These are phyloP conservation scores for Macropus fuliginosus DNA, from an alignment of 2,797 vertebrate species.

Conservation along the genomic window DNA sequence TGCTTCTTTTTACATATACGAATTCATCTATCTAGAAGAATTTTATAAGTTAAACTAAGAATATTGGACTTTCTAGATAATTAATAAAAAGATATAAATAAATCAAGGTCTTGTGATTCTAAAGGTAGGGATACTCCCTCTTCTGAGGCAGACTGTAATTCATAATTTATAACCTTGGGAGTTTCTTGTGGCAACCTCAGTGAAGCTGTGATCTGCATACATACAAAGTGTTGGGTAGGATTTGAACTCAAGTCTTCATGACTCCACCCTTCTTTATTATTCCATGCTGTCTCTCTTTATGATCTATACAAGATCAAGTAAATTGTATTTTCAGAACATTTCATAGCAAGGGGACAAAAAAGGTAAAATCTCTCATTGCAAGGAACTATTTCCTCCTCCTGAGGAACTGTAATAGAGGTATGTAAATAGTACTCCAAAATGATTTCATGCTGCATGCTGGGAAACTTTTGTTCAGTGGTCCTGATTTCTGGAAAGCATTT, in stretches of 20 bases:
- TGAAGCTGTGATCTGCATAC: background rate
- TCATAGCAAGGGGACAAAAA: background rate
- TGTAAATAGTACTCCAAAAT: background rate
- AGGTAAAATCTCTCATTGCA: background rate
- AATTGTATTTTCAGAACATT: background rate
- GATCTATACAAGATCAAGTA: background rate
- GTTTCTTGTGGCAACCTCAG: background rate
- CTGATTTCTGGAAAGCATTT: background rate
- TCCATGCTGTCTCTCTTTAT: background rate
- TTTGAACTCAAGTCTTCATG: background rate
- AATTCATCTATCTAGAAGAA: conserved; percentile 7
- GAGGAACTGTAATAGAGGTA: background rate
- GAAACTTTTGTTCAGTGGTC: background rate
- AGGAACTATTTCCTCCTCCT: background rate
- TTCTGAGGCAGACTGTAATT: background rate
- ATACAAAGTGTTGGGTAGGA: background rate
- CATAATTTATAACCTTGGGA: conserved; percentile 14
- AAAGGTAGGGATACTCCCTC: background rate
- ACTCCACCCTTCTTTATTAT: background rate
- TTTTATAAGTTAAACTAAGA: conserved; percentile 2
- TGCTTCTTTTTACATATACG: conserved; percentile 25
- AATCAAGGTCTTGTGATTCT: background rate
- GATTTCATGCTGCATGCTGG: background rate
- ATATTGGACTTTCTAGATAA: conserved; percentile 23
- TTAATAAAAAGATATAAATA: background rate